Evolutionary conservation across 1,140 invertebrate genomes (phyloP).

Genomic region (Bombyx mandarina): DNA sequence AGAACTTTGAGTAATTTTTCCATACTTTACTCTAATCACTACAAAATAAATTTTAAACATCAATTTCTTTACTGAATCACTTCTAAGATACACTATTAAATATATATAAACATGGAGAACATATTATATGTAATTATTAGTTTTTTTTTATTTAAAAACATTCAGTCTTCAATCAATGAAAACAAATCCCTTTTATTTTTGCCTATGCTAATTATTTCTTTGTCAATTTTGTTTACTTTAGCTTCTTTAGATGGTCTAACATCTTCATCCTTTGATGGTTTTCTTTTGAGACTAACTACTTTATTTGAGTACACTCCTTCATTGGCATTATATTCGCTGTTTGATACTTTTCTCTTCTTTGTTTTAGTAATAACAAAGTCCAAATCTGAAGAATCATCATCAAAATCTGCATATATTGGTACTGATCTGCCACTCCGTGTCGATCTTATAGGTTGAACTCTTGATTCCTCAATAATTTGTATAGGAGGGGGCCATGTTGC

Average conservation of each 20-base stretch:
- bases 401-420: conserved; percentile 53
- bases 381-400: conserved; percentile 62
- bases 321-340: conserved; percentile 32
- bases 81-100: too few species aligned
- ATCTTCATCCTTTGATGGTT: conserved; percentile 47
- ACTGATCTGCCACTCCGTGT: conserved; percentile 59
- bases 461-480: conserved; percentile 50
- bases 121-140: not conserved
- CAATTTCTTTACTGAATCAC: too few species aligned
- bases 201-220: conserved; percentile 19
- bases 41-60: too few species aligned
- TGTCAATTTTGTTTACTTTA: conserved; percentile 30
- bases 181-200: conserved; percentile 27
- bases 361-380: conserved; percentile 51
- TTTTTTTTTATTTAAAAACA: not conserved
- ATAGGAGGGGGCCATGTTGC: conserved; percentile 49
- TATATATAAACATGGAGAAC: too few species aligned
- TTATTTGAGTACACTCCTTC: conserved; percentile 43
- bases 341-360: conserved; percentile 52
- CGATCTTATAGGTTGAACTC: conserved; percentile 44
- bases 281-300: conserved; percentile 49
- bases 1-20: too few species aligned
- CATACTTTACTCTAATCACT: too few species aligned
- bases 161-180: conserved; percentile 41
- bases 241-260: conserved; percentile 41